Conservation (phyloP, 1,140 invertebrate species). For the Tetramorium simillimum region DNA sequence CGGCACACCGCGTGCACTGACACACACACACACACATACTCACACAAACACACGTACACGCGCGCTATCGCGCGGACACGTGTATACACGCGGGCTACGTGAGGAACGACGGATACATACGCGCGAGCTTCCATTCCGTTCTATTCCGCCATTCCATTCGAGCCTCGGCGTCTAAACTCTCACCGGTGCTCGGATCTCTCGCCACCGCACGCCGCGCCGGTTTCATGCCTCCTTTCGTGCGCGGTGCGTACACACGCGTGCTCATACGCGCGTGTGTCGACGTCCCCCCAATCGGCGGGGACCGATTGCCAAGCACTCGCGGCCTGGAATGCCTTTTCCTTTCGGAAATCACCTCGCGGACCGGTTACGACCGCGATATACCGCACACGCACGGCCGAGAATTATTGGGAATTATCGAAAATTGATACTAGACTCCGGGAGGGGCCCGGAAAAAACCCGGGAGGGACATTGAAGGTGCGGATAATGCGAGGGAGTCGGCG, state of each 20-base stretch:
- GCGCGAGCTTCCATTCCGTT: conserved; percentile 67
- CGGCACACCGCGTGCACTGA: conserved; percentile 65
- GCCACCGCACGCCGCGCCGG: conserved; percentile 39
- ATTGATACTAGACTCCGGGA: conserved; percentile 43
- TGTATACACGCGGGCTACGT: conserved; percentile 16
- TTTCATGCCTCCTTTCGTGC: conserved; percentile 19
- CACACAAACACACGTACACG: conserved; percentile 58
- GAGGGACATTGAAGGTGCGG: neutral
- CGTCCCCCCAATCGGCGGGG: conserved; percentile 63
- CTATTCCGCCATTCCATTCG: conserved; percentile 75
- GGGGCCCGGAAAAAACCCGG: neutral
- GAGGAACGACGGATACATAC: neutral
- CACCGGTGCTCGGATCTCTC: conserved; percentile 62
- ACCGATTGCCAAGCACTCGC: conserved; percentile 64
- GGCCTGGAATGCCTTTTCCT: conserved; percentile 75
- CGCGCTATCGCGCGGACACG: neutral
- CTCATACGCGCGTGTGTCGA: neutral
- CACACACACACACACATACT: conserved; percentile 64
- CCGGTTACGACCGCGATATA: conserved; percentile 56
- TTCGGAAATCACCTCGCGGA: conserved; percentile 70
- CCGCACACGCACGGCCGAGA: conserved; percentile 17
- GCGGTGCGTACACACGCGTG: neutral
- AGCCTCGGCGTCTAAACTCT: conserved; percentile 74
- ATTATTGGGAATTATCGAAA: conserved; percentile 46
- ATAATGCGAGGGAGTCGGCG: neutral